Base-by-base conservation (phyloP, 2,113 vertebrate species). In the Pterocles gutturalis region DNA sequence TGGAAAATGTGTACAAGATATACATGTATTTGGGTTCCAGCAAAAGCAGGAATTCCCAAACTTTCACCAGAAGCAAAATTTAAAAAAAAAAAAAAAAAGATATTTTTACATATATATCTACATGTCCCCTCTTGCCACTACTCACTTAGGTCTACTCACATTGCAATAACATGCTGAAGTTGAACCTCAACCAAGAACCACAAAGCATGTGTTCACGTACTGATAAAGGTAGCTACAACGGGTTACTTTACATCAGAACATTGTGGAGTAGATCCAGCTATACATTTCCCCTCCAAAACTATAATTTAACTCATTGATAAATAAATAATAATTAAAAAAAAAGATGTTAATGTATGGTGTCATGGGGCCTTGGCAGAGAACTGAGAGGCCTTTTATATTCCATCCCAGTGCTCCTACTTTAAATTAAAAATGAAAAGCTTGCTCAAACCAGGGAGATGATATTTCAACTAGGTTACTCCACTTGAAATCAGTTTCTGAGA, bases 341-440 rank as follows among this genome's bases (percentile, higher is more conserved):
- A 61, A 78, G 3, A 26, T 45, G 48, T 45, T 69, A n/a, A 88
- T 48, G 15, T 92, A 13, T 70, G 36, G 58, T 90, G 49, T 84
- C 87, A 41, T 79, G 83, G 43, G 61, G 31, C 31, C 38, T 81
- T 93, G 58, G 49, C 38, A 92, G 33, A 91, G 28, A 94, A 87
- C 36, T 87, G 54, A 87, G 34, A 90, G 5, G 3, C 25, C 53
- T 89, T 95, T 93, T 54, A 38, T 88, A 76, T 79, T 95, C 64
- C 41, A 92, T 51, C 67, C 33, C 60, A 78, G 48, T 75, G 51
- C 28, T 95, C 48, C 55, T 85, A 83, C 93, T 96, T 97, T 92
- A 90, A 92, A 95, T 96, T 95, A 93, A 96, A 96, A 92, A 84
- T 91, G 17, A 94, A 96, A 97, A 92, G 38, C 54, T 66, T 94